Evolutionary conservation across 1,140 invertebrate species (phyloP).

Genomic region (Parapsyche elsis): DNA sequence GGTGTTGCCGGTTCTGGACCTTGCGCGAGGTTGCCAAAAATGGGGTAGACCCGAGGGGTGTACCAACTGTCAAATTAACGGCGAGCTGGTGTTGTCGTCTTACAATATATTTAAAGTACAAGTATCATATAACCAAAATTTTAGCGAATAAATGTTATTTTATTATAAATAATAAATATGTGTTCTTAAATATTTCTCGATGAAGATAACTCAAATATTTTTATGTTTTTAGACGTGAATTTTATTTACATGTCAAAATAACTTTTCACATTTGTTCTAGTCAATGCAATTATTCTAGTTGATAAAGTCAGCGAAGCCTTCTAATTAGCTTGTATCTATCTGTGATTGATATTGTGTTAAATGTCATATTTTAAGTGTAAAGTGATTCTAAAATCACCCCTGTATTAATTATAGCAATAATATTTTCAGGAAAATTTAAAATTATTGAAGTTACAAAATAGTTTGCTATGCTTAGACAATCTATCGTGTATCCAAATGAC

Average conservation of each 20-base stretch:
- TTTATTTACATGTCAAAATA: neutral
- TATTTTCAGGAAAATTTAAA: neutral
- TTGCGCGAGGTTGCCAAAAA: too few species aligned
- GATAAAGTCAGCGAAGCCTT: neutral
- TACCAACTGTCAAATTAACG: too few species aligned
- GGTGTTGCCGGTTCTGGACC: too few species aligned
- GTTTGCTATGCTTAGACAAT: conserved; percentile 1
- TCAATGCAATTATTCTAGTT: neutral
- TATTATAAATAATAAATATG: too few species aligned
- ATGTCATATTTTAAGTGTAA: neutral
- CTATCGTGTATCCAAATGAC: neutral
- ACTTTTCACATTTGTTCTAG: neutral
- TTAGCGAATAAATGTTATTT: too few species aligned
- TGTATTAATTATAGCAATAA: neutral
- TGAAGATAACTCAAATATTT: neutral
- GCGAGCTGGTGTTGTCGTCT: too few species aligned
- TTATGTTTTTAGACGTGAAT: neutral
- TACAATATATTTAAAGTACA: too few species aligned
- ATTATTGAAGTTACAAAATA: neutral
- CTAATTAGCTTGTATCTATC: neutral
- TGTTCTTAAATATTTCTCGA: too few species aligned
- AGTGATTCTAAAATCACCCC: neutral
- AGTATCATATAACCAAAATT: too few species aligned
- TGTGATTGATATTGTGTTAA: conserved; percentile 1
- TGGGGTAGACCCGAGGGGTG: too few species aligned